Conservation (phyloP, 2,888 invertebrate species). For the Cryptocheilus praepositus region DNA sequence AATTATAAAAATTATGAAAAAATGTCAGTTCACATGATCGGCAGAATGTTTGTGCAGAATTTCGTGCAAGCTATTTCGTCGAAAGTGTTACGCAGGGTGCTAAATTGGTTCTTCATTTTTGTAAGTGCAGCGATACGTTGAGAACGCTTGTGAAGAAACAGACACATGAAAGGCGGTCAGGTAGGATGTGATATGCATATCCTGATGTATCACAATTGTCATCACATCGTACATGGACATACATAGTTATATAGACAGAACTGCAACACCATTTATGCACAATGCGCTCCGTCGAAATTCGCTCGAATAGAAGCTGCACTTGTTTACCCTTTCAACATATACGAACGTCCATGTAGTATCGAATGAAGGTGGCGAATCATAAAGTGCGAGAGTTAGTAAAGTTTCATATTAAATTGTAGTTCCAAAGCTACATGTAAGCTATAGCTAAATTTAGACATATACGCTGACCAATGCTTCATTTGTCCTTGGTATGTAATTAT, state of each 20-base stretch:
- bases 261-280: conserved; percentile 24
- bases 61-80: neutral
- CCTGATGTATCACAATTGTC: conserved; percentile 35
- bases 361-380: conserved; percentile 3
- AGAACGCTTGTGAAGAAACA: conserved; percentile 40
- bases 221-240: conserved; percentile 12
- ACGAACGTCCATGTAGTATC: neutral
- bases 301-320: neutral
- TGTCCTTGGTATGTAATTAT: conserved; percentile 63
- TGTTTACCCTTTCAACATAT: neutral
- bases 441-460: conserved; percentile 74
- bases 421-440: conserved; percentile 67
- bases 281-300: neutral
- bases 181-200: conserved; percentile 34
- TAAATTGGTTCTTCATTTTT: no score
- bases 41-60: conserved; percentile 8
- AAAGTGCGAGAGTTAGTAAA: conserved; percentile 30
- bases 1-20: conserved; percentile 17
- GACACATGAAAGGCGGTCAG: conserved; percentile 38
- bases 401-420: conserved; percentile 51
- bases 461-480: conserved; percentile 71
- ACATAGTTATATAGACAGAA: conserved; percentile 35
- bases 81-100: no score
- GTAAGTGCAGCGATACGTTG: no score
- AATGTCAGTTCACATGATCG: neutral